Base-by-base conservation (phyloP, 2,797 vertebrate species). In the Semotilus atromaculatus region DNA sequence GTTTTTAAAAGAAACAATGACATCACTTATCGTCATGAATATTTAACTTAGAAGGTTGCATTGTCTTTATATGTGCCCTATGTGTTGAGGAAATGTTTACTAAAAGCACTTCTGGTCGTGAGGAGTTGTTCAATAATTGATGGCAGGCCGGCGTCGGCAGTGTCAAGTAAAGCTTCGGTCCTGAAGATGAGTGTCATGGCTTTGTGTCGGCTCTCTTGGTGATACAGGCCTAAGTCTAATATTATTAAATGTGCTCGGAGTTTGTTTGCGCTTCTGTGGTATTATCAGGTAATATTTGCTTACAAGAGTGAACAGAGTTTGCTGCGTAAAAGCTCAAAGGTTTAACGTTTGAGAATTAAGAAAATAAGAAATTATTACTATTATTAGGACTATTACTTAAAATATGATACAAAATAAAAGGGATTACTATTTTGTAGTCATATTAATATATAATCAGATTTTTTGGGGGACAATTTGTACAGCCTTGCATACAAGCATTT, bases 51-150 rank as follows among this genome's bases (percentile, higher is more conserved):
- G 23, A 51, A 53, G 1, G 3, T 73, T 64, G 55, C 55, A n/a
- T 73, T 64, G 19, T 55, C 67, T 43, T 58, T n/a, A 40, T n/a
- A 26, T 76, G 38, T 9, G 10, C 43, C 45, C n/a, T 29, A 19
- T 53, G 51, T 86, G 70, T 70, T 71, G 51, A 67, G 62, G 76
- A 71, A 81, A 76, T 72, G 81, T 67, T 80, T 76, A 82, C 55
- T 74, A 55, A 73, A 85, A 79, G 83, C 45, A 34, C 64, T 72
- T 70, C 43, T 75, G 19, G 48, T 81, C 0, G 4, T 70, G 80
- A 72, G 34, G 64, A 48, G 40, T 77, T 78, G 21, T 76, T 90
- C 43, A 86, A 86, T 90, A 83, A 90, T 88, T 85, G 82, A 87
- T 86, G 43, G 81, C 51, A 3, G 81, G 29, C 19, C 36, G 29